Base-by-base conservation (phyloP, 2,888 invertebrate genomes). In the Pachliopta kotzebuea region DNA sequence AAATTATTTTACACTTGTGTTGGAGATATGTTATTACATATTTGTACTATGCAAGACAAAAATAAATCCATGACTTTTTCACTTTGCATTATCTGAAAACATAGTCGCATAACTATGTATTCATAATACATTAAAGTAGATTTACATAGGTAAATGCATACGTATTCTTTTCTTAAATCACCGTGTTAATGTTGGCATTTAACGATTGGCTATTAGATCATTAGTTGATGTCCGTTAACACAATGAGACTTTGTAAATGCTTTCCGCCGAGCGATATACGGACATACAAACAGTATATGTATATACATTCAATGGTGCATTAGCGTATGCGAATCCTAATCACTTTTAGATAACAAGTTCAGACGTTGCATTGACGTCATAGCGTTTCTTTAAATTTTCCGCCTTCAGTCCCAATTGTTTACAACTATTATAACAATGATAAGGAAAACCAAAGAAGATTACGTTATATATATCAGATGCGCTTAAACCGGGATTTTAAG, bases 191-290 rank as follows among this genome's bases (percentile, higher is more conserved):
- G 57, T 82, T 79, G 79, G 81, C 79, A 81, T 74, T 74, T 72
- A 74, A 69, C 65, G 71, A 3, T 74, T 75, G 78, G 78, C 77
- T 75, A 75, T 72, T 70, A 73, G 66, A 71, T 71, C 67, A 71
- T 70, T 56, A 72, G 73, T 68, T 74, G 74, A 70, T 75, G 81
- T 77, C 81, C 79, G 78, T 77, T 76, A 78, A 75, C 76, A 71
- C 73, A 67, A 56, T 68, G 55, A 67, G 65, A 70, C 57, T 60
- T 69, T 69, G 67, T 67, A 63, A 50, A 68, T 68, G 63, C 68
- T 54, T 63, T 68, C 18, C 23, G 37, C 21, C 18, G 58, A 58
- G n/a, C 49, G 45, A 58, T 37, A 60, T 68, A 69, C 69, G 64
- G 66, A 68, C 63, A 69, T 64, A 67, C 37, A 7, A 65, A 62